Base-by-base conservation (phyloP, 2,113 vertebrate species). In the Conger conger region DNA sequence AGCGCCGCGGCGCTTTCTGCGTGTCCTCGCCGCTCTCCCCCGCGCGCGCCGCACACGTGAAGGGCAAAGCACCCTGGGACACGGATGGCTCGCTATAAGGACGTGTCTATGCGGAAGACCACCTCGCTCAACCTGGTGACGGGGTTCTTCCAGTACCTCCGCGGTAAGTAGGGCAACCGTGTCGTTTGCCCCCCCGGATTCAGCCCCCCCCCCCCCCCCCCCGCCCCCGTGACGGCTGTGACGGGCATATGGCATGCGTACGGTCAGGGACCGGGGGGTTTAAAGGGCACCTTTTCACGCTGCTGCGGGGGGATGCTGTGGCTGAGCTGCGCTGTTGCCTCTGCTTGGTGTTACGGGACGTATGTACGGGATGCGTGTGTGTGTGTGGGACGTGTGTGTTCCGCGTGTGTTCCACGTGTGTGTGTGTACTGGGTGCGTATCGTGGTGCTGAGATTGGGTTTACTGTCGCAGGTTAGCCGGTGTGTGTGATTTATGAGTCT, bases 141-240 rank as follows among this genome's bases (percentile, higher is more conserved):
- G 0, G 95, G 94, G 54, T 92, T 95, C 90, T 94, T 89, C 86
- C 95, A 92, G 87, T 95, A 92, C 88, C 86, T 91, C 35, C 95
- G 93, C 16, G 96, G 96, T 97, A 95, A 97, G 97, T 96, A 89
- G 88, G 86, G 77, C 83, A 89, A 16, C 11, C 16, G n/a, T 53
- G 18, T 7, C 16, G n/a, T 53, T 54, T 16, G 9, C 2, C 35
- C 37, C n/a, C n/a, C 33, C n/a, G 11, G 33, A 6, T 4, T 35
- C 35, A 5, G 0, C 18, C 15, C 82, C 82, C 33, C 16, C 45
- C 45, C 45, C 45, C 18, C 0, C 18, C 27, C 60, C 18, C 0
- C 18, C 23, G 30, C 4, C 13, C 60, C 16, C 60, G 13, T 17
- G 13, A 63, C 60, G 15, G 60, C 18, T n/a, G 40, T 54, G 53